phyloP scores from a whole-genome alignment of 2,797 vertebrate genomes.

The Denticeps clupeoides region DNA sequence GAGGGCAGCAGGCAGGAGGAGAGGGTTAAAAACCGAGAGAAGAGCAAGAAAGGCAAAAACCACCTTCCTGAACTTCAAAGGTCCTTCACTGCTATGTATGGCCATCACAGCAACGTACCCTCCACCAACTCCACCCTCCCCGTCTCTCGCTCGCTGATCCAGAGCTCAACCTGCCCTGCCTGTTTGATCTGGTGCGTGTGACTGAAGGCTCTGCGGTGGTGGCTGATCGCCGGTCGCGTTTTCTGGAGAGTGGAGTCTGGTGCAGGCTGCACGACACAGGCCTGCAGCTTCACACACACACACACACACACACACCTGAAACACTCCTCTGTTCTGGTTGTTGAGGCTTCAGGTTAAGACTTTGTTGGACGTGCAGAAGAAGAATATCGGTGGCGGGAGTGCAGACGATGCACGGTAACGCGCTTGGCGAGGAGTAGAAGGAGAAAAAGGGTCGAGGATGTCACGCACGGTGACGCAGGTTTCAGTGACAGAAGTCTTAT shows the following conservation, averaged over 20 bases:
- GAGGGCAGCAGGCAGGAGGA: slow-evolving; percentile 25
- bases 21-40: slow-evolving; percentile 14
- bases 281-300: not conserved
- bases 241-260: too few species aligned
- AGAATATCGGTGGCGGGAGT: too few species aligned
- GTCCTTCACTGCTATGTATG: slow-evolving; percentile 43
- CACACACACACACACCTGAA: not conserved
- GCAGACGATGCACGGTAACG: too few species aligned
- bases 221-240: too few species aligned
- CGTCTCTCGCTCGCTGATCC: not conserved
- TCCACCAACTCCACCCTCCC: slow-evolving; percentile 13
- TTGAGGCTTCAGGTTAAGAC: not conserved
- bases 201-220: too few species aligned
- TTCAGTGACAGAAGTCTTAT: too few species aligned
- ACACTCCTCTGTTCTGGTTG: not conserved
- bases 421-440: too few species aligned
- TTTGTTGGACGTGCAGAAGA: too few species aligned
- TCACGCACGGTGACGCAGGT: too few species aligned
- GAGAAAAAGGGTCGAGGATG: too few species aligned
- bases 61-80: slow-evolving; percentile 66
- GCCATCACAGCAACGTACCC: slow-evolving; percentile 50
- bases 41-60: slow-evolving; percentile 31
- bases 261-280: too few species aligned
- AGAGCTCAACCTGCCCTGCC: not conserved
- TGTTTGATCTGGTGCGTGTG: too few species aligned